A percentile compares a stretch with the other conserved stretches of the same genome.
These are phyloP conservation scores for Rhabdomys pumilio DNA, from an alignment of 2,797 vertebrate species.

Conservation along the genomic window DNA sequence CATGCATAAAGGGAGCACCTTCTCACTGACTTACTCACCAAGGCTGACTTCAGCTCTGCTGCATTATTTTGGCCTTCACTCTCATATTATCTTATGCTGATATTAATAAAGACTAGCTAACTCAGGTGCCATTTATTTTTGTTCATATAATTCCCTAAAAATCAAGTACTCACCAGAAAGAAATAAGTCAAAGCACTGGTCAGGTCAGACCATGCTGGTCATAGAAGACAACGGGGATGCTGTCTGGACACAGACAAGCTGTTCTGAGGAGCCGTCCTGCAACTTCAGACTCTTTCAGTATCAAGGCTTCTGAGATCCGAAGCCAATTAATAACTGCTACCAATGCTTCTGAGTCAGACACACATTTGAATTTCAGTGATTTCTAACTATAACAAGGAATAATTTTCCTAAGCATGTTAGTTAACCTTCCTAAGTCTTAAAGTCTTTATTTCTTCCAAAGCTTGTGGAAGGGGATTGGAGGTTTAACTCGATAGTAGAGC, in stretches of 20 bases:
- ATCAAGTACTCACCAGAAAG: not conserved
- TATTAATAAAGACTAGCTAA: slow-evolving; percentile 27
- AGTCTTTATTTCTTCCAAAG: slow-evolving; percentile 35
- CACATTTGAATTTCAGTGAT: slow-evolving; percentile 1
- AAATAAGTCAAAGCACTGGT: not conserved
- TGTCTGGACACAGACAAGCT: not conserved
- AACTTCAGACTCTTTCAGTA: slow-evolving; percentile 7
- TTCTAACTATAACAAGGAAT: not conserved
- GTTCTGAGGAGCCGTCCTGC: not conserved
- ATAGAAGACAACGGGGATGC: rapidly evolving
- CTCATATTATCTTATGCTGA: slow-evolving; percentile 5
- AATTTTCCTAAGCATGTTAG: slow-evolving; percentile 39
- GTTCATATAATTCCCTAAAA: not conserved
- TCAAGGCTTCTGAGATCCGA: not conserved
- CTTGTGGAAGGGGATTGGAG: not conserved
- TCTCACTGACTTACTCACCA: not conserved
- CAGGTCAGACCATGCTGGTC: not conserved
- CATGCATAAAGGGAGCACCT: not conserved
- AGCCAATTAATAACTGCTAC: not conserved
- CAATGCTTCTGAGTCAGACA: not conserved
- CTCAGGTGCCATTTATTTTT: not conserved
- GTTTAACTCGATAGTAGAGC: not conserved
- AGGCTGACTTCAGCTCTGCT: not conserved
- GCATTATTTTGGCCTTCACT: not conserved
- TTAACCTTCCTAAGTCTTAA: slow-evolving; percentile 13